Conservation (phyloP, 2,888 invertebrate species). For the Aleiodes leptofemur region DNA sequence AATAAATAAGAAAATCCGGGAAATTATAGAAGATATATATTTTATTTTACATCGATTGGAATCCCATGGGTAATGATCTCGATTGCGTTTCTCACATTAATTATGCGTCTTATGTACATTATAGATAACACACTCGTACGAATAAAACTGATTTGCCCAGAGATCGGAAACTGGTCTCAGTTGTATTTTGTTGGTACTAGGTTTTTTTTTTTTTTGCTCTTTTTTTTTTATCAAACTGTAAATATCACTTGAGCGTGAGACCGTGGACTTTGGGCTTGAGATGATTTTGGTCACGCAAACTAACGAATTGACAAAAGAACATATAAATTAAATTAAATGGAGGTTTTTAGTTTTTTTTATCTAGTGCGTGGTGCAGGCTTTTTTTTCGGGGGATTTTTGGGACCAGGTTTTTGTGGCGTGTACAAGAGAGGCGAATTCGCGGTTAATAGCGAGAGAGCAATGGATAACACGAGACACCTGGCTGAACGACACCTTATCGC, state of each 20-base stretch:
- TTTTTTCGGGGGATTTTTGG: background rate
- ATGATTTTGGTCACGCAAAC: slow-evolving; percentile 30
- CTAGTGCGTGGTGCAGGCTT: no score
- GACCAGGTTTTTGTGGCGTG: no score
- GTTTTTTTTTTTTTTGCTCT: slow-evolving; percentile 7
- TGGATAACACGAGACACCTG: slow-evolving; percentile 27
- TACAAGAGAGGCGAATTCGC: no score
- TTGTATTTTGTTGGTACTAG: slow-evolving; percentile 23
- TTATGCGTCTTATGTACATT: slow-evolving; percentile 36
- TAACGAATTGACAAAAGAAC: slow-evolving; percentile 7
- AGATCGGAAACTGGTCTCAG: slow-evolving; percentile 21
- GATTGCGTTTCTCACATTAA: slow-evolving; percentile 29
- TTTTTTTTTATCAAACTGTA: slow-evolving; percentile 22
- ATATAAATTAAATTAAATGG: background rate
- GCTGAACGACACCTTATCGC: slow-evolving; percentile 4
- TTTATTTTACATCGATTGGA: slow-evolving; percentile 24
- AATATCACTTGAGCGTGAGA: slow-evolving; percentile 32
- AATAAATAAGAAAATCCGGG: no score
- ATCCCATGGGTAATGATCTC: slow-evolving; percentile 25
- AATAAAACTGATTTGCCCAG: slow-evolving; percentile 13
- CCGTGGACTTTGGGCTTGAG: background rate
- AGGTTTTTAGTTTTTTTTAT: background rate
- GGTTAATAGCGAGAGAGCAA: no score
- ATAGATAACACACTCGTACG: slow-evolving; percentile 15
- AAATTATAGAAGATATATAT: no score